A percentile compares a stretch with the other conserved stretches of the same genome.
Evolutionary conservation across 2,113 vertebrate species (phyloP).

Genomic region (Carassius gibelio): DNA sequence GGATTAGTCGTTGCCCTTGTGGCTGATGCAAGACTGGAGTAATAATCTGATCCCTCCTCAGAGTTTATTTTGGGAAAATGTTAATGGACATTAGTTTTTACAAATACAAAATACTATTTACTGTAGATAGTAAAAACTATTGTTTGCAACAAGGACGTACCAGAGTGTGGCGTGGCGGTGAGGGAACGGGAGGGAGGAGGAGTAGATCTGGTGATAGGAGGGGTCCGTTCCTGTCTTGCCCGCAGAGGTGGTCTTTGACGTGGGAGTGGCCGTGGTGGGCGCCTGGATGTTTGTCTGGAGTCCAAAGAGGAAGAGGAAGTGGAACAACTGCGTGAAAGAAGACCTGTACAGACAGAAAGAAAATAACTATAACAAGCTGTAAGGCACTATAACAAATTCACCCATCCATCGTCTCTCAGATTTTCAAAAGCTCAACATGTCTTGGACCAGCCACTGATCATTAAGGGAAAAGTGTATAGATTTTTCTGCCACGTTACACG

Average conservation of each 20-base stretch:
- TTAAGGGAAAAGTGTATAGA: not conserved
- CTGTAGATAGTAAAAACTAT: not conserved
- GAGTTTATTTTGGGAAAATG: not conserved
- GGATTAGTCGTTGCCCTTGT: not conserved
- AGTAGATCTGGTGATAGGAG: conserved; percentile 53
- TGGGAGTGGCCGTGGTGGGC: conserved; percentile 69
- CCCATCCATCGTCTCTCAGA: not conserved
- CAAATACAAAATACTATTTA: not conserved
- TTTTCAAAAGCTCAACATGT: not conserved
- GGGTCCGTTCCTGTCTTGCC: conserved; percentile 62
- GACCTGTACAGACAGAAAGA: conserved; percentile 54
- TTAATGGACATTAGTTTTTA: not conserved
- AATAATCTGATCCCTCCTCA: not conserved
- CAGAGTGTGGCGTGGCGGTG: conserved; percentile 62
- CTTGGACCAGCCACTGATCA: not conserved
- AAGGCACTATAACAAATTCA: not conserved
- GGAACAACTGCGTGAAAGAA: conserved; percentile 81
- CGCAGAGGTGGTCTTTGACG: conserved; percentile 70
- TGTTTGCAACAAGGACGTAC: not conserved
- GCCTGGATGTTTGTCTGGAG: conserved; percentile 68
- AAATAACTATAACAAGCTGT: not conserved
- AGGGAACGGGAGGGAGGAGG: conserved; percentile 67
- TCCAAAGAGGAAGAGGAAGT: conserved; percentile 90
- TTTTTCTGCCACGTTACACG: not conserved
- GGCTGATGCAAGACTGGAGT: not conserved